These are phyloP conservation scores for Pyrgus malvae DNA, from an alignment of 2,888 invertebrate species.

Conservation along the genomic window DNA sequence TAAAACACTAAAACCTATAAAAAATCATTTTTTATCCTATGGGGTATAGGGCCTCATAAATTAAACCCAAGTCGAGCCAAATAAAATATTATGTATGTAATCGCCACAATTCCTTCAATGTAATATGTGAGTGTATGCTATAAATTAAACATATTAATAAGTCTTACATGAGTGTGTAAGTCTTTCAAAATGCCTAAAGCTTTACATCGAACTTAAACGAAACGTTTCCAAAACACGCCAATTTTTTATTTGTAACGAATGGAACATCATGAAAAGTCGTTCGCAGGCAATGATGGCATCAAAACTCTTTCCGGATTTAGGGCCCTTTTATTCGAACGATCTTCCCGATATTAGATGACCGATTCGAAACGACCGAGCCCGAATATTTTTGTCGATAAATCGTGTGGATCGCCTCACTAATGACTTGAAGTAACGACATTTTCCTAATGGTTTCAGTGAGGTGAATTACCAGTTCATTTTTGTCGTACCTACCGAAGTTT, in stretches of 20 bases:
- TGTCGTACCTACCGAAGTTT: no score
- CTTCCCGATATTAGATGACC: constrained; percentile 42
- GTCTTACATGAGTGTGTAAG: no score
- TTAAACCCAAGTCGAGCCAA: no score
- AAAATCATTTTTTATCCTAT: no score
- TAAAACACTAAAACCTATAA: no score
- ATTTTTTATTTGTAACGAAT: constrained; percentile 28
- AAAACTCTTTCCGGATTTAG: constrained; percentile 36
- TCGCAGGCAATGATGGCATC: constrained; percentile 25
- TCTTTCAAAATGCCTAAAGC: neutral
- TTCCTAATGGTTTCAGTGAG: neutral
- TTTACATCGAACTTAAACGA: neutral
- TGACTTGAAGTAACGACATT: constrained; percentile 29
- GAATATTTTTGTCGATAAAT: constrained; percentile 33
- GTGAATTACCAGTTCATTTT: neutral
- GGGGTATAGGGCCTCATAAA: no score
- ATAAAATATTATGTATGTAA: no score
- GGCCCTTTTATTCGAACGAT: constrained; percentile 42
- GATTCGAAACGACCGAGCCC: constrained; percentile 27
- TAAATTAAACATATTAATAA: no score
- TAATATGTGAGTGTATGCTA: no score
- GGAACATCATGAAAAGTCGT: constrained; percentile 33
- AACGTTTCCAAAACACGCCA: constrained; percentile 1
- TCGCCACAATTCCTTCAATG: no score
- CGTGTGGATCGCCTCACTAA: constrained; percentile 30